Evolutionary conservation across 1,140 invertebrate genomes (phyloP), one percentile per base, ranked within the genome.

Genomic region (Drosophila ananassae): DNA sequence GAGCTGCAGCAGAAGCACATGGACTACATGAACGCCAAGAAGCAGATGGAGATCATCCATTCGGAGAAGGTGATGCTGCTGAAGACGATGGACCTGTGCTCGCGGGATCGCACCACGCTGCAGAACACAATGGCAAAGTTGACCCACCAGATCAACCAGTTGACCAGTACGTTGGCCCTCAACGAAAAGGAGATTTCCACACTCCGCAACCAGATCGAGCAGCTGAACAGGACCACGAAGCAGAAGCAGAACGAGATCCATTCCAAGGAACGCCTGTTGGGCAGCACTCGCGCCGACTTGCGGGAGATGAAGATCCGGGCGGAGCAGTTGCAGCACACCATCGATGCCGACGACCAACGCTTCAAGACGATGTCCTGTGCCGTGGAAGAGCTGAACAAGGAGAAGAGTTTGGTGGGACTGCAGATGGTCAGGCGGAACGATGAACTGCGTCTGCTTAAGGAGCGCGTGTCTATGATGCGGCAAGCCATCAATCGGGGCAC

Each of bases 341-440:
- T 93, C 3, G 61, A 76, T 1, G 92, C 93, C 57, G 93, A 93
- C 24, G 94, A 94, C 60, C 92, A 83, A 71, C 93, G 93, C 46
- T 92, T 93, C 50, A 91, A 93, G 28, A 73, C 92, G 44, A 92
- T 95, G 78, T 92, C 93, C 69, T 95, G 95, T 85, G 94, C 94
- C 74, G 52, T 95, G n/a, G 95, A 95, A 50, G 93, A 94, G 64
- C 92, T 94, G 13, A 93, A 93, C 69, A 94, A 93, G 59, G 95
- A 95, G 59, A 92, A 95, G 21, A 95, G 96, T 77, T 94, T 96
- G 47, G 93, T 96, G 1, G 95, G 95, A 0, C 94, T 94, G 0
- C 96, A 97, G 78, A 92, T 97, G 9, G 94, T 96, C 10, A 92
- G 95, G 22, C 91, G 95, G 46, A 96, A 96, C 79, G 95, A 95